phyloP scores from a whole-genome alignment of 2,888 invertebrate species.

The Pseudococcus longispinus region DNA sequence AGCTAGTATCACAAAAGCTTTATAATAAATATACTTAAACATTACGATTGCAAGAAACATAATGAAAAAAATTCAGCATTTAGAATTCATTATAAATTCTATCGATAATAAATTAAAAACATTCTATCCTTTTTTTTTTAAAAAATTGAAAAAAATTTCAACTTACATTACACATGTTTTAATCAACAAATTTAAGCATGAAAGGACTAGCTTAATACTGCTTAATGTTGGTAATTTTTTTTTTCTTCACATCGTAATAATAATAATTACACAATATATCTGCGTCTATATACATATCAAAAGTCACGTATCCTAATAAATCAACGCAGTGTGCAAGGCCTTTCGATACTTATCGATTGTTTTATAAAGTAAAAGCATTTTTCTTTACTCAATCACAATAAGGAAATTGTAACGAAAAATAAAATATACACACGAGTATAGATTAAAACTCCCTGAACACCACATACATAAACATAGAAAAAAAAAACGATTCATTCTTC shows the following conservation, averaged over 20 bases:
- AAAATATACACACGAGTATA: not conserved
- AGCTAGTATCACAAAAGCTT: constrained; percentile 24
- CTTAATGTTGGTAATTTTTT: not conserved
- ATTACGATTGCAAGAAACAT: not conserved
- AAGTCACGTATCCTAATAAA: not conserved
- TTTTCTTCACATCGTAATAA: not conserved
- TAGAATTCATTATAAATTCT: not conserved
- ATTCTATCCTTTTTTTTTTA: too few relatives aligned
- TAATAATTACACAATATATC: not conserved
- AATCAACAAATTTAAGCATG: not conserved
- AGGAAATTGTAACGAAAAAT: not conserved
- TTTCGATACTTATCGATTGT: not conserved
- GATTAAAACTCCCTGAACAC: not conserved
- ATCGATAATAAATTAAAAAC: not conserved
- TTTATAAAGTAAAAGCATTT: not conserved
- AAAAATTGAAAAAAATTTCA: not conserved
- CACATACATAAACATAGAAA: not conserved
- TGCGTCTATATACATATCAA: not conserved
- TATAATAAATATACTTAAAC: not conserved
- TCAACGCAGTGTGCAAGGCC: not conserved
- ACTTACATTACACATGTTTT: not conserved
- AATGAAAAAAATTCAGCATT: not conserved
- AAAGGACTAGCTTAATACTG: constrained; percentile 30
- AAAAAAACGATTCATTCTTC: not conserved
- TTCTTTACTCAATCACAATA: not conserved